Evolutionary conservation across 2,888 invertebrate genomes (phyloP).

Genomic region (Phragmatobia fuliginosa): DNA sequence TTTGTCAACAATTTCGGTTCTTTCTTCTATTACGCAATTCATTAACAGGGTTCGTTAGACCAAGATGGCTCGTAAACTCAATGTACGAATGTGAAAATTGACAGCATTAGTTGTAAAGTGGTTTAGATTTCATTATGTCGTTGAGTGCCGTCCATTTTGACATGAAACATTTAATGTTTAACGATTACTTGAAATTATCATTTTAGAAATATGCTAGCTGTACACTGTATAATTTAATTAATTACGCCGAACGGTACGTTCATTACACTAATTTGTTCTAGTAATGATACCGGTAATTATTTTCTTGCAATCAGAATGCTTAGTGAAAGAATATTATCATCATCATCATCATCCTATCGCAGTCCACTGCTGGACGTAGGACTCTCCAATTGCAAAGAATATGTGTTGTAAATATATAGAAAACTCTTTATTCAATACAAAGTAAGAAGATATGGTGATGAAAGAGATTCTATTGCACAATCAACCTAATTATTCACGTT

Average conservation of each 20-base stretch:
- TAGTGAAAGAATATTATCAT: not conserved
- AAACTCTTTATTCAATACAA: too few relatives aligned
- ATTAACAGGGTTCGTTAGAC: not conserved
- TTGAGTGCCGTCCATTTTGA: not conserved
- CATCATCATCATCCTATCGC: too few relatives aligned
- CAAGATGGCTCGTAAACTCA: not conserved
- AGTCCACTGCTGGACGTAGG: too few relatives aligned
- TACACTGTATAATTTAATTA: not conserved
- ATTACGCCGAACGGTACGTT: not conserved
- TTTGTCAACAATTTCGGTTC: too few relatives aligned
- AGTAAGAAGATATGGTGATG: too few relatives aligned
- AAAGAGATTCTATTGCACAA: too few relatives aligned
- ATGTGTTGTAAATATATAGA: too few relatives aligned
- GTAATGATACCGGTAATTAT: not conserved
- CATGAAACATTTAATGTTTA: constrained; percentile 3
- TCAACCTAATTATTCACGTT: too few relatives aligned
- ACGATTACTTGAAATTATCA: constrained; percentile 11
- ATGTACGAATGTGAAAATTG: constrained; percentile 4
- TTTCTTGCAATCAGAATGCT: not conserved
- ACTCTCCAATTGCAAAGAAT: too few relatives aligned
- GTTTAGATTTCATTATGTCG: constrained; percentile 15
- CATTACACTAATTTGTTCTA: not conserved
- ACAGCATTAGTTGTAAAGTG: constrained; percentile 6
- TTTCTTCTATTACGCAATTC: not conserved
- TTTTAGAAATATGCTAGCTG: constrained; percentile 8